phyloP scores from a whole-genome alignment of 2,113 vertebrate genomes.

The Suncus etruscus region DNA sequence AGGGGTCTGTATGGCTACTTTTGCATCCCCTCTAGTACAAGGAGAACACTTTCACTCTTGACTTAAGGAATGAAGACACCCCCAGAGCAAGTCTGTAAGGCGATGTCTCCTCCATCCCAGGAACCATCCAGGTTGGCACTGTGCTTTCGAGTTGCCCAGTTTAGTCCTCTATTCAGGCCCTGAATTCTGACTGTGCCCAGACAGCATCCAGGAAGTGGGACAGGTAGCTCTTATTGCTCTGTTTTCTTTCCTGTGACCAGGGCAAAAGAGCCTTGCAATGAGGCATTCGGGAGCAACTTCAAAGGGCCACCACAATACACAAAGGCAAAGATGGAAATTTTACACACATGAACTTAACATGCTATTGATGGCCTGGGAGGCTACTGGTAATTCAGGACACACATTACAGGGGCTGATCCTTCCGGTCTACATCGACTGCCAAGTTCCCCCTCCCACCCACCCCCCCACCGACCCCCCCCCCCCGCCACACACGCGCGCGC shows the following conservation, averaged over 20 bases:
- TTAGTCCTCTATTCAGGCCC: slow-evolving; percentile 5
- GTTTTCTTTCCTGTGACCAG: slow-evolving; percentile 5
- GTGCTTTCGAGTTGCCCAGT: background rate
- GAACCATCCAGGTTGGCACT: slow-evolving; percentile 8
- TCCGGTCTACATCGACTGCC: background rate
- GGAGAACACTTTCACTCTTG: background rate
- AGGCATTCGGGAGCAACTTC: background rate
- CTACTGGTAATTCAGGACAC: background rate
- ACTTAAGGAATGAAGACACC: slow-evolving; percentile 39
- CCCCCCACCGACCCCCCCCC: too few species aligned
- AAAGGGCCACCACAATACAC: background rate
- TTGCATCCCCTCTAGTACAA: background rate
- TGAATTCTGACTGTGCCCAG: slow-evolving; percentile 35
- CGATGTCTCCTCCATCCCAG: slow-evolving; percentile 23
- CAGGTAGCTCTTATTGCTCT: background rate
- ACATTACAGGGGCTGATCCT: background rate
- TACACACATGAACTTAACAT: background rate
- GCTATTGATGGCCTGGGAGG: background rate
- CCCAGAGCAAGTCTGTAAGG: background rate
- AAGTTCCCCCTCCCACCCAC: background rate
- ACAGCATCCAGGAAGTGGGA: slow-evolving; percentile 41
- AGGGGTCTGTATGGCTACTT: slow-evolving; percentile 2
- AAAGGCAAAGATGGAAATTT: slow-evolving; percentile 11
- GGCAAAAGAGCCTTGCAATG: background rate
- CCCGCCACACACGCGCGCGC: too few species aligned